Base-by-base conservation (phyloP, 2,797 vertebrate species). In the Intellagama lesueurii region DNA sequence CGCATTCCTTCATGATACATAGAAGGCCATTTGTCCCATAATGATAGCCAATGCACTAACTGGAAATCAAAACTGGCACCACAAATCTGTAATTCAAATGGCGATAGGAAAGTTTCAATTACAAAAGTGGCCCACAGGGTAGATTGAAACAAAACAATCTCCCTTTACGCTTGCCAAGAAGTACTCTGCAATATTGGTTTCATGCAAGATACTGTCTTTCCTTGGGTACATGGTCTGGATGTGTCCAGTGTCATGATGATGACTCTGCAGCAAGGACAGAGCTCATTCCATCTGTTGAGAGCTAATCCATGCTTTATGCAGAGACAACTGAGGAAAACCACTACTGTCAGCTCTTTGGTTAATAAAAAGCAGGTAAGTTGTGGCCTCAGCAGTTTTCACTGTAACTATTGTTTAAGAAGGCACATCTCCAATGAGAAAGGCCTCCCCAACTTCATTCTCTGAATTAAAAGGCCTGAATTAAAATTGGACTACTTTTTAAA, bases 351-450 rank as follows among this genome's bases (percentile, higher is more conserved):
- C 52, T 11, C 93, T 96, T 87, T 93, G 93, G 90, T 96, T 95
- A 70, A 95, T 94, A 0, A 96, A 56, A 94, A 88, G 97, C 97
- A 69, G 97, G 88, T 81, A 97, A 94, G 79, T 95, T 96, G 88
- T 96, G 97, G 26, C 4, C 60, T 82, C 88, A 86, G 88, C 78
- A 75, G 86, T 81, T 82, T 52, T 81, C 32, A 49, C 9, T 11
- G 28, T 73, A 12, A 64, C 72, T 68, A 81, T 68, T 40, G 16
- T 89, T 89, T 86, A 86, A 82, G 70, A 35, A 6, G 40, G 26
- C 47, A 52, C 32, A 56, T 69, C 60, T 82, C 84, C 80, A 86
- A 77, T 66, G 47, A 90, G 44, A 52, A 86, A 68, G 35, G 44
- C 77, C 66, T 86, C 56, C 40, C 70, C 14, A 24, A 30, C 69